Percentiles rank a stretch among this genome's conserved stretches.
phyloP scores from a whole-genome alignment of 2,888 invertebrate species.

The Anorthoa munda region DNA sequence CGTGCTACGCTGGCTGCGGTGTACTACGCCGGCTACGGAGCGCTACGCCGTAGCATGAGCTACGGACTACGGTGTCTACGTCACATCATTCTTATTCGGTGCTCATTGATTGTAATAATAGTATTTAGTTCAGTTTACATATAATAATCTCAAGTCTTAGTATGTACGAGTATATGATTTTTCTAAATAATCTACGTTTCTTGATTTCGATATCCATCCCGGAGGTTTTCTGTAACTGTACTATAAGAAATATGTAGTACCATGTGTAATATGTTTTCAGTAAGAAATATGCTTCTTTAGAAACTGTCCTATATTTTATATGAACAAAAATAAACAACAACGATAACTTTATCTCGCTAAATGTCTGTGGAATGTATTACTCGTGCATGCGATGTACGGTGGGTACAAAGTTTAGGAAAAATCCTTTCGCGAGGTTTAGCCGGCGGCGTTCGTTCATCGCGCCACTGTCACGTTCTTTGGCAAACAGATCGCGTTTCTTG shows the following conservation, averaged over 20 bases:
- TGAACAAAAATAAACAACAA: conserved; percentile 35
- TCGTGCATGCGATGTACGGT: conserved; percentile 15
- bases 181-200: background rate
- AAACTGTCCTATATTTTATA: conserved; percentile 4
- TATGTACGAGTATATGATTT: background rate
- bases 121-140: background rate
- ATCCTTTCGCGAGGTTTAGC: conserved; percentile 42
- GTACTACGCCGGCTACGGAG: background rate
- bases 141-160: background rate
- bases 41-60: conserved; percentile 28
- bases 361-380: conserved; percentile 38
- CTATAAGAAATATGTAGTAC: background rate
- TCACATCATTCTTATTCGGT: background rate
- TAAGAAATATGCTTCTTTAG: conserved; percentile 13
- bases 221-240: background rate
- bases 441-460: conserved; percentile 55
- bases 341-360: conserved; percentile 25
- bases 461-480: conserved; percentile 52
- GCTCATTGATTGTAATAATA: background rate
- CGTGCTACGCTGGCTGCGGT: too few relatives aligned
- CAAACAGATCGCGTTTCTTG: conserved; percentile 64
- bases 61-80: background rate
- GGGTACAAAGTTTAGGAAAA: conserved; percentile 32
- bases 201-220: background rate
- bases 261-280: background rate